Conservation (phyloP, 2,888 invertebrate species). For the Drosophila prolongata region DNA sequence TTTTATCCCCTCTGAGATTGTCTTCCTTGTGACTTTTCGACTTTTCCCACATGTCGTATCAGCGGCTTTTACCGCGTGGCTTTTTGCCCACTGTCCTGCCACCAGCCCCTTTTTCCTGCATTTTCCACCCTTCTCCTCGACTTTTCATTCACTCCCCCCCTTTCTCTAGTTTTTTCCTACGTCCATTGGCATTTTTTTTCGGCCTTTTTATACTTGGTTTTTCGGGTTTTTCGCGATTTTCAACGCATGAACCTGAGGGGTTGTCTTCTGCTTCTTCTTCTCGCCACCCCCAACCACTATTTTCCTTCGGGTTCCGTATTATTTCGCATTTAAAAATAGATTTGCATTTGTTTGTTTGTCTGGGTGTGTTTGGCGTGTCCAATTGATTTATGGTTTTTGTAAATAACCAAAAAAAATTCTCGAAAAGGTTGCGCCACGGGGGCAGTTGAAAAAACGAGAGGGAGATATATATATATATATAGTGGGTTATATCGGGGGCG, state of each 20-base stretch:
- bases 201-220: slow-evolving; percentile 27
- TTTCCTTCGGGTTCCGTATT: slow-evolving; percentile 68
- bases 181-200: slow-evolving; percentile 17
- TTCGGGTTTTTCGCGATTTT: slow-evolving; percentile 60
- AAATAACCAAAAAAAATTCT: slow-evolving; percentile 73
- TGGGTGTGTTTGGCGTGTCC: slow-evolving; percentile 80
- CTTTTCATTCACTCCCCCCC: background rate
- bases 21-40: slow-evolving; percentile 61
- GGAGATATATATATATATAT: slow-evolving; percentile 1
- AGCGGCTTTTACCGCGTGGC: slow-evolving; percentile 74
- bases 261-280: slow-evolving; percentile 33
- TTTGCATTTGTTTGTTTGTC: slow-evolving; percentile 76
- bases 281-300: slow-evolving; percentile 12
- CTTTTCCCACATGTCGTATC: slow-evolving; percentile 80
- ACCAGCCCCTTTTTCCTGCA: slow-evolving; percentile 20
- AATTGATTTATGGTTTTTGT: slow-evolving; percentile 84
- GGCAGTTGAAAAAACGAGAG: slow-evolving; percentile 18
- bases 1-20: background rate
- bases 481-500: slow-evolving; percentile 10
- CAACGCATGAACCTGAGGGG: slow-evolving; percentile 67
- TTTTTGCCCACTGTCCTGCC: slow-evolving; percentile 45
- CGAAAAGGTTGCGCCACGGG: slow-evolving; percentile 69
- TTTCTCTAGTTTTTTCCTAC: background rate
- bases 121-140: slow-evolving; percentile 49
- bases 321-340: slow-evolving; percentile 84